Evolutionary conservation across 2,113 vertebrate genomes (phyloP).

Genomic region (Enhydra lutris): DNA sequence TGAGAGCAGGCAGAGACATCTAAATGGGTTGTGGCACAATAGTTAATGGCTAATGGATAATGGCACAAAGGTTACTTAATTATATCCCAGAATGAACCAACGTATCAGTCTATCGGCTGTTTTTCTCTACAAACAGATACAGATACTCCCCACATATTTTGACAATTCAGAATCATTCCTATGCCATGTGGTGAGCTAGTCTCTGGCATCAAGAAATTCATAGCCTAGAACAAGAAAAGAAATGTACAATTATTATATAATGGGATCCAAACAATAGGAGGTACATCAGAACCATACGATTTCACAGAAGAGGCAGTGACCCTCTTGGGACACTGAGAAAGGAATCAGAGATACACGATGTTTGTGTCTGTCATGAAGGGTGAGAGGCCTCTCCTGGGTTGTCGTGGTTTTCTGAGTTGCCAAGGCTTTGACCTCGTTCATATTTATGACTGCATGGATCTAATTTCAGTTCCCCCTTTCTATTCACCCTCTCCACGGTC

Average conservation of each 20-base stretch:
- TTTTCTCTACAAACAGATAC: background rate
- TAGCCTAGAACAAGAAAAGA: background rate
- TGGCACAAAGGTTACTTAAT: too few relatives aligned
- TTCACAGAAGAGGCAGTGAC: background rate
- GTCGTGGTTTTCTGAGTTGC: background rate
- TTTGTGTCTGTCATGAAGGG: background rate
- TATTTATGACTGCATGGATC: background rate
- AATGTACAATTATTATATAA: background rate
- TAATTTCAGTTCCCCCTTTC: slow-evolving; percentile 20
- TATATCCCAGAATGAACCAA: background rate
- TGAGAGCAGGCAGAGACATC: background rate
- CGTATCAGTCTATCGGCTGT: background rate
- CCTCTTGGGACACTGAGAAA: background rate
- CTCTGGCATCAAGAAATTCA: background rate
- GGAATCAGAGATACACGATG: rapidly evolving
- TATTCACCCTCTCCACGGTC: background rate
- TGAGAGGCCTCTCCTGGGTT: background rate
- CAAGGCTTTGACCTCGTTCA: background rate
- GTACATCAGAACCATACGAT: background rate
- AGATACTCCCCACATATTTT: background rate
- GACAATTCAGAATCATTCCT: background rate
- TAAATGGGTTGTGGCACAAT: background rate
- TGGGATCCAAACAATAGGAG: background rate
- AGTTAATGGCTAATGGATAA: background rate
- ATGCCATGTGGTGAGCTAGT: background rate